Evolutionary conservation across 2,888 invertebrate genomes (phyloP), one percentile per base, ranked within the genome.

Genomic region (Druceiella hillmani): DNA sequence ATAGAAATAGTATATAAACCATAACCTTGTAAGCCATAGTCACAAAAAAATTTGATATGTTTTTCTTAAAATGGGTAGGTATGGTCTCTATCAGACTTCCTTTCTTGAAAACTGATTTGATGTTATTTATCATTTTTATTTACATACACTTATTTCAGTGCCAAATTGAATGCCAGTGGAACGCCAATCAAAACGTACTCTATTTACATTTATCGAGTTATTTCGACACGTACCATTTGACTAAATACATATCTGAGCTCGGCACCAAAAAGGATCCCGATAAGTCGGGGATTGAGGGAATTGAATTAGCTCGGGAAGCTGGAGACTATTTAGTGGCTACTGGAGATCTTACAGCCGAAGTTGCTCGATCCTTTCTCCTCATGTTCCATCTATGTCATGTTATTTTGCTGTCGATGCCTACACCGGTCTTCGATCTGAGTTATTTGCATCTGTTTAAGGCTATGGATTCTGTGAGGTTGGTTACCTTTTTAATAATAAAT

Each of bases 301-400:
- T 58, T 17, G 46, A 53, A 11, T 55, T 55, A 34, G 55, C 55
- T 17, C 64, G 71, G 38, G 42, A 44, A 33, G 59, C 62, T 38
- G 63, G 66, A 48, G 76, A 85, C 55, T 87, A 84, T 65, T 67
- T 87, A 36, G 78, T 79, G 25, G 73, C 81, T 1, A 61, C 66
- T 0, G 72, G 72, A 1, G 68, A 72, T 41, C 55, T 71, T 20
- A 64, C 71, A 0, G 55, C 61, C 0, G 72, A 71, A 10, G 60
- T 71, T 2, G 85, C 88, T 11, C 79, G 81, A 51, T 77, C 79
- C 26, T 64, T 94, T 36, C 73, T 90, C 2, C 68, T 89, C 42
- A 66, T 90, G 10, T 83, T 89, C 56, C 83, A 87, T 51, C 64
- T 88, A 28, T 89, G 89, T 43, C 91, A 92, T 54, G 78, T 92